A percentile compares a stretch with the other conserved stretches of the same genome.
Evolutionary conservation across 2,797 vertebrate genomes (phyloP).

Genomic region (Melanotaenia nigrans): DNA sequence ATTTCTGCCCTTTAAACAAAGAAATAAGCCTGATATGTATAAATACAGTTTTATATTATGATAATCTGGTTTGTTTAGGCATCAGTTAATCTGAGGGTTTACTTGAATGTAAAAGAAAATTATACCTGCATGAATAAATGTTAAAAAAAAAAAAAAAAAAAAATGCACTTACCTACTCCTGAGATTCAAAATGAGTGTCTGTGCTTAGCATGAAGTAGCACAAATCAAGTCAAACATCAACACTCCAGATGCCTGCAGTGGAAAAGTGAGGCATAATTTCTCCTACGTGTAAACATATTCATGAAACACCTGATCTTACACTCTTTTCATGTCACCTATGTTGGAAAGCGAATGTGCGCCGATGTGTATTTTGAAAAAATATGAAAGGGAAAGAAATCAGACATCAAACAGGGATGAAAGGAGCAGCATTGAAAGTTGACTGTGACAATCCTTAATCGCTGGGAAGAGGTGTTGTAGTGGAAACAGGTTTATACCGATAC

Average conservation of each 20-base stretch:
- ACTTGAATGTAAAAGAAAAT: background rate
- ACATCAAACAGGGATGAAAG: slow-evolving; percentile 64
- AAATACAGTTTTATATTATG: background rate
- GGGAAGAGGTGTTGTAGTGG: slow-evolving; percentile 58
- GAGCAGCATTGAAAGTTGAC: slow-evolving; percentile 55
- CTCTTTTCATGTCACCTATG: slow-evolving; percentile 69
- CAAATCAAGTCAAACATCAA: slow-evolving; percentile 62
- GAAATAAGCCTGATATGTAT: background rate
- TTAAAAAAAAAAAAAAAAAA: slow-evolving; percentile 19
- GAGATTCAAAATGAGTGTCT: slow-evolving; percentile 40
- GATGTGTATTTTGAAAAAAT: slow-evolving; percentile 33
- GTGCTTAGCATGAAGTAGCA: slow-evolving; percentile 56
- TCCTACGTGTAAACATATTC: slow-evolving; percentile 66
- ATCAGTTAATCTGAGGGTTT: background rate
- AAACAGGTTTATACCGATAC: slow-evolving; percentile 61
- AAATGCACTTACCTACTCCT: slow-evolving; percentile 9
- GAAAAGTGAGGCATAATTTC: slow-evolving; percentile 46
- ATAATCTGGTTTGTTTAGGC: background rate
- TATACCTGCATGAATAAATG: slow-evolving; percentile 14
- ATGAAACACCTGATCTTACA: slow-evolving; percentile 72
- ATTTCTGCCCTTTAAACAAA: background rate
- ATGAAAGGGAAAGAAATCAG: slow-evolving; percentile 53
- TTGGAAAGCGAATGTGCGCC: slow-evolving; percentile 22
- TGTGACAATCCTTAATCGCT: slow-evolving; percentile 64
- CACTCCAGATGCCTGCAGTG: slow-evolving; percentile 44